Conservation (phyloP, 2,113 vertebrate genomes). For the Coptodon bakossiorum region DNA sequence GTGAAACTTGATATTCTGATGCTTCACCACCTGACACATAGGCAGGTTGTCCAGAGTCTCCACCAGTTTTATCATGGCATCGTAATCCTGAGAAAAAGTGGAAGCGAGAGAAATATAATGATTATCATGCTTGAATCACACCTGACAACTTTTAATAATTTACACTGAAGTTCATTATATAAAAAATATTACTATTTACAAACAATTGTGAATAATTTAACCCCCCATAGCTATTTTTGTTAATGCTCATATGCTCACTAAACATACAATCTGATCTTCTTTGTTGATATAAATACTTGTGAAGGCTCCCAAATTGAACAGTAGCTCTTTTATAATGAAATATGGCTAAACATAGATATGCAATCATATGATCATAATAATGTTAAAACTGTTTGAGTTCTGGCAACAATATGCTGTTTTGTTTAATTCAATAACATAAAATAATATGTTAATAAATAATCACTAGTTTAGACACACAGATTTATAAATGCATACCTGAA, state of each 20-base stretch:
- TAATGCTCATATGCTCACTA: neutral
- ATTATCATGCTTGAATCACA: neutral
- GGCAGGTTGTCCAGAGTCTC: conserved; percentile 82
- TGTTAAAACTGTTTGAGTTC: neutral
- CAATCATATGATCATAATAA: neutral
- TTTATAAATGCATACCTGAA: conserved; percentile 67
- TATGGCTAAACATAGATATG: neutral
- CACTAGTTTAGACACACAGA: neutral
- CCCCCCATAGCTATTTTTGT: neutral
- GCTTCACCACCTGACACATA: conserved; percentile 74
- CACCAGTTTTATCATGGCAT: conserved; percentile 82
- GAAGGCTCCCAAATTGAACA: neutral
- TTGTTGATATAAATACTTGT: neutral
- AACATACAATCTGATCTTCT: neutral
- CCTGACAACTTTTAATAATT: neutral
- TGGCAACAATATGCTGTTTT: neutral
- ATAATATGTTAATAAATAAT: neutral
- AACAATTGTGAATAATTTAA: neutral
- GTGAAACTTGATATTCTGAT: conserved; percentile 86
- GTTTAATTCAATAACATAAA: neutral
- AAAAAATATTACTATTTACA: neutral
- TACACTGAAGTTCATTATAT: neutral
- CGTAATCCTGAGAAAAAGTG: conserved; percentile 74
- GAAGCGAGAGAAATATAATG: neutral
- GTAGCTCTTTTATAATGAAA: neutral